Percentiles rank a stretch among this genome's conserved stretches.
These are phyloP conservation scores for Ostrea edulis DNA, from an alignment of 1,140 invertebrate genomes.

Conservation along the genomic window DNA sequence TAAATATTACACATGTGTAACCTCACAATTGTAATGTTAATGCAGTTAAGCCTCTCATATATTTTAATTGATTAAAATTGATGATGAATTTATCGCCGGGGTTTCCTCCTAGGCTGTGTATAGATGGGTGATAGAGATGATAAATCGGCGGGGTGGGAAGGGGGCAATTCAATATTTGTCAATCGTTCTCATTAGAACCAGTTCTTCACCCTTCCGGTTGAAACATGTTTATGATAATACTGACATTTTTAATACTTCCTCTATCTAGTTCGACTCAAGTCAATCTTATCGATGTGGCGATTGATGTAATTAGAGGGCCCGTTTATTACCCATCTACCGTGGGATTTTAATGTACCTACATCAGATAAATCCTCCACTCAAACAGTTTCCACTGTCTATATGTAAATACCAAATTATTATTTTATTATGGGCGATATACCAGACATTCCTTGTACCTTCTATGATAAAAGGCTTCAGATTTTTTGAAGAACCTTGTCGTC, in stretches of 20 bases:
- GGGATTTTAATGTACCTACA: conserved; percentile 39
- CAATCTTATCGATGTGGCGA: conserved; percentile 3
- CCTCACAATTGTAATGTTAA: too few species aligned
- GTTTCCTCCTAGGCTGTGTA: not conserved
- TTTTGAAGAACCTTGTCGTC: conserved; percentile 33
- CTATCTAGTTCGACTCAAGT: not conserved
- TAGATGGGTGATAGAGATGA: not conserved
- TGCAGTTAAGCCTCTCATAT: too few species aligned
- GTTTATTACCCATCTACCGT: conserved; percentile 37
- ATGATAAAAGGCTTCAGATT: conserved; percentile 35
- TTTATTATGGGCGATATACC: conserved; percentile 38
- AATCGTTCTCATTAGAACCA: conserved; percentile 1
- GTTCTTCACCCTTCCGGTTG: conserved; percentile 31
- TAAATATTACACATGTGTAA: too few species aligned
- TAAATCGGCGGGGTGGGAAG: conserved; percentile 19
- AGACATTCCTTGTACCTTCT: conserved; percentile 31
- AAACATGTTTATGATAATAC: conserved; percentile 30
- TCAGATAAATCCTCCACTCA: conserved; percentile 27
- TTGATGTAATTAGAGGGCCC: conserved; percentile 8
- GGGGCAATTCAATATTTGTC: not conserved
- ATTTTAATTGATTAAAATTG: not conserved
- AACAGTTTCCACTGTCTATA: conserved; percentile 39
- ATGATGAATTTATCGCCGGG: not conserved
- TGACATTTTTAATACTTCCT: conserved; percentile 43
- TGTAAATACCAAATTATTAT: conserved; percentile 38